A percentile compares a stretch with the other conserved stretches of the same genome.
Conservation (phyloP, 2,797 vertebrate genomes). For the Spinus pinus region DNA sequence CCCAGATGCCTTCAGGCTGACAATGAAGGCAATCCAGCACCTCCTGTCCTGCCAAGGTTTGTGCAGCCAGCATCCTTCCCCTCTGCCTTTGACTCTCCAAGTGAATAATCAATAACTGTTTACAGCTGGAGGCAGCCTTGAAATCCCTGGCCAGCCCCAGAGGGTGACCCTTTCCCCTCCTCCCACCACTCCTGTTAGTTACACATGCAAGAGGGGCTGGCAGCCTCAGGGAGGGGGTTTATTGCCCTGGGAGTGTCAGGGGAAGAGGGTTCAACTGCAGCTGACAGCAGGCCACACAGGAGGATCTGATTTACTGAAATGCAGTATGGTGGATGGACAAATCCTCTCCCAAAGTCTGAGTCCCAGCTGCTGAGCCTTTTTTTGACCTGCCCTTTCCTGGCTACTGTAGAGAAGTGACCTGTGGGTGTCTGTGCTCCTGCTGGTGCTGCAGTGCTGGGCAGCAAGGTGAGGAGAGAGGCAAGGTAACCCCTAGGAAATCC, state of each 20-base stretch:
- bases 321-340: neutral
- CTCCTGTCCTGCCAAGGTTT: neutral
- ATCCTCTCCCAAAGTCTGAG: neutral
- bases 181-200: neutral
- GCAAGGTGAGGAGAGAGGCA: neutral
- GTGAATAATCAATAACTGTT: slow-evolving; percentile 43
- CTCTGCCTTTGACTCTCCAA: slow-evolving; percentile 16
- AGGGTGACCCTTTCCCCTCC: neutral
- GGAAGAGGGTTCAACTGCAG: neutral
- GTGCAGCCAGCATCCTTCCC: neutral
- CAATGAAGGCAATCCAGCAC: neutral
- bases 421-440: neutral
- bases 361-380: neutral
- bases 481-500: neutral
- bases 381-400: neutral
- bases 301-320: neutral
- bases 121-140: slow-evolving; percentile 18
- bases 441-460: neutral
- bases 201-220: neutral
- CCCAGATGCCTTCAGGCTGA: neutral
- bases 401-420: neutral
- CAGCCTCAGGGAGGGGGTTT: neutral
- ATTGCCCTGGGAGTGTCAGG: neutral
- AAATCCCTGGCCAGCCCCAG: neutral
- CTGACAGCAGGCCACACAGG: neutral